Base-by-base conservation (phyloP, 2,888 invertebrate genomes). In the Ceriagrion tenellum region DNA sequence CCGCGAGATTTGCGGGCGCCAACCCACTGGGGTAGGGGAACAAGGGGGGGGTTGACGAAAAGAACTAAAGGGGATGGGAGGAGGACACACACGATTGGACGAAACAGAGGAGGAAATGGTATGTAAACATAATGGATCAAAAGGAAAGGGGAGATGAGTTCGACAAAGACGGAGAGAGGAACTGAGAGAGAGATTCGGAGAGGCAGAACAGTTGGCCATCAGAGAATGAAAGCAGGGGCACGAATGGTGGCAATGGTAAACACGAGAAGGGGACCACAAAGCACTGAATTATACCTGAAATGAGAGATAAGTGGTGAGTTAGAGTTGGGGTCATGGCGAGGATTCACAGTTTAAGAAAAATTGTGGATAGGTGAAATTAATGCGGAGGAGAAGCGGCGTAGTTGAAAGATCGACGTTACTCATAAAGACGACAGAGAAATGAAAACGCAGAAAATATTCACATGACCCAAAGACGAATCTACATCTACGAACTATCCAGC, bases 1-100 rank as follows among this genome's bases (percentile, higher is more conserved):
- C 63, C 91, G 91, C 26, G 91, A 91, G 91, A 91, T 91, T 91
- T 91, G 59, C 47, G 40, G 40, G 30, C 35, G 16, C 63, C 26
- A 26, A 55, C 23, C 16, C 40, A n/a, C 20, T 26, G 40, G 91
- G 63, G 20, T 35, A 26, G n/a, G 40, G 30, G 35, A 47, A 47
- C 8, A 47, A 47, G 47, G 47, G 47, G 8, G 8, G 47, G 47
- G 47, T 47, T 2, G 4, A 30, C n/a, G 59, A 2, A 35, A 59
- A 30, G 59, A 55, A 16, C 13, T 26, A 30, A 30, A 10, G 56
- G 56, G 56, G 56, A 47, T 30, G 18, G 30, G 20, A 55, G 91
- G 26, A 12, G 8, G 91, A 69, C 40, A 63, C 26, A 63, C 40
- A 63, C 26, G 40, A 63, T 35, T 13, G 20, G 26, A 40, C 26